Conservation (phyloP, 1,140 invertebrate genomes). For the Saccostrea glomerata region DNA sequence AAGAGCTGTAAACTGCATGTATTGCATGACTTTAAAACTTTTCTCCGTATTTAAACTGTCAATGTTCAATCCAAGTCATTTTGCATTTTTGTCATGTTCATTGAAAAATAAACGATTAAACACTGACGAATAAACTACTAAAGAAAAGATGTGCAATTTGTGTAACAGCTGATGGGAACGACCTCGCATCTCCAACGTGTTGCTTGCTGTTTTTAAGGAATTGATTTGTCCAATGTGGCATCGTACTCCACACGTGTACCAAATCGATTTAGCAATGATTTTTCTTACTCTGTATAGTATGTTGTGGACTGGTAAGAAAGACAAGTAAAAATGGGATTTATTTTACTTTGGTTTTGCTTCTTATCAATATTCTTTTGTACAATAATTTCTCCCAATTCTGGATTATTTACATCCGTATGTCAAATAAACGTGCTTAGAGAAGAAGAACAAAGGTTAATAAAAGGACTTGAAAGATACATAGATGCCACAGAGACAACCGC, state of each 20-base stretch:
- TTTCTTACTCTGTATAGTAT: not conserved
- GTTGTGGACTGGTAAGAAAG: not conserved
- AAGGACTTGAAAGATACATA: slow-evolving; percentile 38
- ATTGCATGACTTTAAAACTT: no score
- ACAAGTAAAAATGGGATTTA: not conserved
- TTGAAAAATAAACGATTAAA: not conserved
- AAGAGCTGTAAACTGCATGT: not conserved
- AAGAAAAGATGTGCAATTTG: not conserved
- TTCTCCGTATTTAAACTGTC: no score
- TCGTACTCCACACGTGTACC: not conserved
- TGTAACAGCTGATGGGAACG: slow-evolving; percentile 16
- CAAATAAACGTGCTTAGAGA: slow-evolving; percentile 16
- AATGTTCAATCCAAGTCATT: not conserved
- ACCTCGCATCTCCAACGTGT: not conserved
- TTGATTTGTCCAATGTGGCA: not conserved
- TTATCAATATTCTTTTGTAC: not conserved
- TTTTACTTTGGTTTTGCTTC: not conserved
- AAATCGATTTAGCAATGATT: not conserved
- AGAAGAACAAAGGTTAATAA: slow-evolving; percentile 22
- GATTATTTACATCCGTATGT: slow-evolving; percentile 39
- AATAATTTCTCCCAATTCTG: not conserved
- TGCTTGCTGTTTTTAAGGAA: not conserved
- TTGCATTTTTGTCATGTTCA: not conserved
- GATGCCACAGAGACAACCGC: not conserved
- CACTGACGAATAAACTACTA: not conserved